Conservation (phyloP, 2,888 invertebrate genomes). For the Melitaea athalia region DNA sequence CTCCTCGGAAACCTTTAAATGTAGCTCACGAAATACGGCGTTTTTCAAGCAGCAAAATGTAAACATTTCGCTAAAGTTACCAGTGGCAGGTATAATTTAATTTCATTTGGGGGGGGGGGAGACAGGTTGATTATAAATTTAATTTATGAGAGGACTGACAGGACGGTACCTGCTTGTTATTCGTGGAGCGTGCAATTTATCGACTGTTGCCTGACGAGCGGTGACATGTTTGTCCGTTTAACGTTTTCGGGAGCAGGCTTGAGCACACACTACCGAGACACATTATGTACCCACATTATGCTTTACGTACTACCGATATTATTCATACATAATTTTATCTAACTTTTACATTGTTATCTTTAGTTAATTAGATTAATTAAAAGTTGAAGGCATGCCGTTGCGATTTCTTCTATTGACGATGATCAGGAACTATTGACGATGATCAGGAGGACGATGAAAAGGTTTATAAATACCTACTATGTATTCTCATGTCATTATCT, state of each 20-base stretch:
- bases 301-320: background rate
- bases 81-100: slow-evolving; percentile 76
- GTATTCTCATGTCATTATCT: no score
- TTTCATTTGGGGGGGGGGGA: slow-evolving; percentile 65
- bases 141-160: slow-evolving; percentile 74
- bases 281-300: background rate
- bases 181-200: slow-evolving; percentile 68
- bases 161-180: slow-evolving; percentile 63
- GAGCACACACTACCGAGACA: slow-evolving; percentile 8
- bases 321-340: no score
- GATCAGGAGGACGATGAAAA: no score
- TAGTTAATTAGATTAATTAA: no score
- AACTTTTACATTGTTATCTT: background rate
- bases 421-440: no score
- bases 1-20: slow-evolving; percentile 9
- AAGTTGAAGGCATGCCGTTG: no score
- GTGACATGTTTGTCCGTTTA: slow-evolving; percentile 56
- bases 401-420: no score
- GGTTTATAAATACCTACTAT: no score
- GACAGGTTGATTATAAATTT: slow-evolving; percentile 76
- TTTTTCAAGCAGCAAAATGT: slow-evolving; percentile 66
- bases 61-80: slow-evolving; percentile 72
- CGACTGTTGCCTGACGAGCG: slow-evolving; percentile 58
- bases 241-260: slow-evolving; percentile 41
- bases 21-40: slow-evolving; percentile 31